Evolutionary conservation across 2,888 invertebrate genomes (phyloP), one percentile per base, ranked within the genome.

Genomic region (Bibio marci): DNA sequence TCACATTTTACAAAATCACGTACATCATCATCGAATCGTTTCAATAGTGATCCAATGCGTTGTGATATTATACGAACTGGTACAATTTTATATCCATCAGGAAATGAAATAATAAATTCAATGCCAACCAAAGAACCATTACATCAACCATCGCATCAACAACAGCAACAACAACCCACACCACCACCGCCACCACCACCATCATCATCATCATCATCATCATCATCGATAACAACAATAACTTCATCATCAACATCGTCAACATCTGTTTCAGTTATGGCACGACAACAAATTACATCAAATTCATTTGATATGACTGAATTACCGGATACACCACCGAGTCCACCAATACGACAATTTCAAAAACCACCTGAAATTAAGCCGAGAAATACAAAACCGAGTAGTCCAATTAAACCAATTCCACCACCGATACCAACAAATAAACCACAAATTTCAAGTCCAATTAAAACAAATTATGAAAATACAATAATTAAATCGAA

Each of bases 1-100:
- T 81, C 85, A 43, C 87, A 86, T 62, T 90, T 87, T 58, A 80
- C 80, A 43, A 85, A 83, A 65, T 71, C 79, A 37, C 73, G 79
- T 47, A 49, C 40, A 18, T 22, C 35, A 63, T 13, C 64, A 46
- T n/a, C n/a, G n/a, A n/a, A n/a, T n/a, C 65, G 73, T 41, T 69
- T 68, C 43, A 70, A 71, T 49, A 73, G 74, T 51, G 76, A 76
- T 58, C 71, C 72, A 10, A 73, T 71, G 55, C 70, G 62, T 19
- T 62, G 62, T 48, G 62, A 62, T 44, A 62, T 62, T 18, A 62
- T 62, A 46, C 55, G 62, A 37, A 59, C 59, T 2, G 66, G 73
- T 43, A 69, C 64, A 0, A 63, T 63, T 25, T 51, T 67, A 15
- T 65, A 63, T 36, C 62, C 65, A 40, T 22, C 22, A 4, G 63